Percentiles rank a stretch among this genome's conserved stretches.
phyloP scores from a whole-genome alignment of 2,888 invertebrate genomes.

The Pollenia labialis region DNA sequence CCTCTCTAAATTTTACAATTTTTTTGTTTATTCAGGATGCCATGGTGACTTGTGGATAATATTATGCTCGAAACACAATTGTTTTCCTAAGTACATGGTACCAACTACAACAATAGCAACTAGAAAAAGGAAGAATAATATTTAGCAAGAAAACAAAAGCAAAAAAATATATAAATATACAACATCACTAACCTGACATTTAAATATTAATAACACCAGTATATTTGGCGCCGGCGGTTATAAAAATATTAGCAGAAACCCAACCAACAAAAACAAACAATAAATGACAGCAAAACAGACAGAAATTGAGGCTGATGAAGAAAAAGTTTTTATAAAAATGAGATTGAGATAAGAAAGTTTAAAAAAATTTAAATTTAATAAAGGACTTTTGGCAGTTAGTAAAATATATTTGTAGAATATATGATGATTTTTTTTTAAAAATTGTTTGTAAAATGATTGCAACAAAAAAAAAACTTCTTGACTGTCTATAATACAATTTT shows the following conservation, averaged over 20 bases:
- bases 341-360: slow-evolving; percentile 14
- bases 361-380: not conserved
- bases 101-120: not conserved
- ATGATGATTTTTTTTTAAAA: no score
- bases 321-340: slow-evolving; percentile 10
- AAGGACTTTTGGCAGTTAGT: not conserved
- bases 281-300: not conserved
- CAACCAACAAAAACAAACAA: not conserved
- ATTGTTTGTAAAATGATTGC: no score
- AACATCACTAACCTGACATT: slow-evolving; percentile 69
- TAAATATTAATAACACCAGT: slow-evolving; percentile 70
- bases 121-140: not conserved
- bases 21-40: slow-evolving; percentile 56
- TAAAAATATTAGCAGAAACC: slow-evolving; percentile 44
- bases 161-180: not conserved
- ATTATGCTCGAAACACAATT: slow-evolving; percentile 46
- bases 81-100: slow-evolving; percentile 52
- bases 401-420: no score
- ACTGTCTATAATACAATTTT: no score
- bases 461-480: no score
- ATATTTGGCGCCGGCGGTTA: slow-evolving; percentile 65
- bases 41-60: slow-evolving; percentile 57
- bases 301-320: not conserved
- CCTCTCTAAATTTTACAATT: not conserved
- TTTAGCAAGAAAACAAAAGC: not conserved